Evolutionary conservation across 1,140 invertebrate species (phyloP).

Genomic region (Cyclina sinensis): DNA sequence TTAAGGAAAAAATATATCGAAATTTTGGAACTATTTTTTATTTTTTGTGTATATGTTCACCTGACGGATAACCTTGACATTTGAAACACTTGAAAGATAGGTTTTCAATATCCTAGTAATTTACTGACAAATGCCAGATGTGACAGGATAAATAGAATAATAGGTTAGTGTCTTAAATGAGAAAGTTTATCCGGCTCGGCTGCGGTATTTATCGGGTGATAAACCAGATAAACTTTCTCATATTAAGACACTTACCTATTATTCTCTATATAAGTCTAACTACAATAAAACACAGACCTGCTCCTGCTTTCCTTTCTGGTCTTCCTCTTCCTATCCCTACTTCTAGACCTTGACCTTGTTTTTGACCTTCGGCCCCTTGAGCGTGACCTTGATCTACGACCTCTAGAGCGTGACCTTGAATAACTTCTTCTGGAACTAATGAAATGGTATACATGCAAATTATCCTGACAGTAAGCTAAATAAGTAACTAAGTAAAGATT

Average conservation of each 20-base stretch:
- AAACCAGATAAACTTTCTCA: neutral
- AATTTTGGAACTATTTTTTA: too few relatives aligned
- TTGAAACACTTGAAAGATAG: too few relatives aligned
- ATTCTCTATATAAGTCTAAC: too few relatives aligned
- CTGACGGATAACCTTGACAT: too few relatives aligned
- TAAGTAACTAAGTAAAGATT: neutral
- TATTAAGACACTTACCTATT: neutral
- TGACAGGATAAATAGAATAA: neutral
- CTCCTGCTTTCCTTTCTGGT: conserved; percentile 35
- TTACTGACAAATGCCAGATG: neutral
- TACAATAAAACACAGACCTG: neutral
- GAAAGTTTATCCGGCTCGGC: too few relatives aligned
- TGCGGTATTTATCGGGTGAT: too few relatives aligned
- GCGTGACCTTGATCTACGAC: conserved; percentile 26
- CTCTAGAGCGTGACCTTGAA: conserved; percentile 61
- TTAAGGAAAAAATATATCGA: too few relatives aligned
- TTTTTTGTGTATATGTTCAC: too few relatives aligned
- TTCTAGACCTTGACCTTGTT: conserved; percentile 20
- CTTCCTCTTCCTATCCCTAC: conserved; percentile 49
- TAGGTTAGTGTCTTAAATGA: neutral
- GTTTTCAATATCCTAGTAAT: too few relatives aligned
- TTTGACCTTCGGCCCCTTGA: conserved; percentile 17
- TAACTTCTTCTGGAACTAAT: conserved; percentile 22
- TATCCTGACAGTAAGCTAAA: too few relatives aligned
- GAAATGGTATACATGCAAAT: neutral